A percentile compares a stretch with the other conserved stretches of the same genome.
Evolutionary conservation across 2,888 invertebrate species (phyloP).

Genomic region (Trissolcus brochymenae): DNA sequence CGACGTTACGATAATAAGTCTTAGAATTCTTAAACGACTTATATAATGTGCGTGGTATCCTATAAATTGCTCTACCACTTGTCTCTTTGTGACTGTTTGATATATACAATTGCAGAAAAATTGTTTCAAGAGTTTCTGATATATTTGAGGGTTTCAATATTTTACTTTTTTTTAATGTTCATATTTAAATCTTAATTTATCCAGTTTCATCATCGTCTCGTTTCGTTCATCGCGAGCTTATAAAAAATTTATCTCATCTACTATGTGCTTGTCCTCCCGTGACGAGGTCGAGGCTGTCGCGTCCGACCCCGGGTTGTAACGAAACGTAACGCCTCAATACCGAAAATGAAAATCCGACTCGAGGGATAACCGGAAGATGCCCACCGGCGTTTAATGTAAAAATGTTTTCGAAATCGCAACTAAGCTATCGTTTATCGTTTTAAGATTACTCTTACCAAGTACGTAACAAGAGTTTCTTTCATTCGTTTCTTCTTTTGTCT

Average conservation of each 20-base stretch:
- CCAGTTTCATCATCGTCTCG: background rate
- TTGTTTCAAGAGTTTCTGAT: slow-evolving; percentile 61
- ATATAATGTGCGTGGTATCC: slow-evolving; percentile 63
- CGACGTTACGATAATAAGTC: slow-evolving; percentile 67
- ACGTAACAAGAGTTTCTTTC: slow-evolving; percentile 65
- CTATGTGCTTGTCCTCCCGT: slow-evolving; percentile 23
- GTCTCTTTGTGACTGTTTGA: slow-evolving; percentile 51
- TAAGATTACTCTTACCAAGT: slow-evolving; percentile 64
- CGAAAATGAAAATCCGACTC: background rate
- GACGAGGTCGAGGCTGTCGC: too few species aligned
- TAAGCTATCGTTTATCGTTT: slow-evolving; percentile 60
- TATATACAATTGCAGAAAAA: slow-evolving; percentile 65
- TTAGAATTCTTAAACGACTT: slow-evolving; percentile 63
- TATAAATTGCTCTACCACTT: slow-evolving; percentile 62
- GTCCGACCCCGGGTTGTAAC: background rate
- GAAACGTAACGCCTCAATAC: background rate
- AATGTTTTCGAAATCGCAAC: slow-evolving; percentile 62
- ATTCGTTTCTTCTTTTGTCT: slow-evolving; percentile 57
- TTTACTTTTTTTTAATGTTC: background rate
- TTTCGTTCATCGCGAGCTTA: slow-evolving; percentile 45
- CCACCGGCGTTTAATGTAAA: slow-evolving; percentile 49
- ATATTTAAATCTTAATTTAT: background rate
- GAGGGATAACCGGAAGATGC: background rate
- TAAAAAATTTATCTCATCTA: slow-evolving; percentile 50
- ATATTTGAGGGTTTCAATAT: slow-evolving; percentile 51